phyloP scores from a whole-genome alignment of 2,113 vertebrate genomes.

The cattle (Bos taurus) region ARS-UCD2.0 NC_037342.1:56634001-56634500 shows the following conservation, averaged over 20 bases:
- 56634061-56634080: neutral
- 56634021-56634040: neutral
- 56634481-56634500: neutral
- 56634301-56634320: neutral
- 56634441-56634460: neutral
- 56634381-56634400: neutral
- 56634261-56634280: neutral
- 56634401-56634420: neutral
- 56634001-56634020: neutral
- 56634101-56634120: neutral
- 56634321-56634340: neutral
- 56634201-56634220: neutral
- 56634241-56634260: neutral
- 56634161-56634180: neutral
- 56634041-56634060: neutral
- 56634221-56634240: neutral
- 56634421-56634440: neutral
- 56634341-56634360: neutral
- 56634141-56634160: neutral
- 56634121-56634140: neutral
- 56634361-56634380: neutral
- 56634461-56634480: neutral
- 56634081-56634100: neutral
- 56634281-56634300: neutral
- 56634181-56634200: neutral